These are phyloP conservation scores for Montipora cactus DNA, from an alignment of 64 coral and sea anemone genomes.

Conservation along the genomic window DNA sequence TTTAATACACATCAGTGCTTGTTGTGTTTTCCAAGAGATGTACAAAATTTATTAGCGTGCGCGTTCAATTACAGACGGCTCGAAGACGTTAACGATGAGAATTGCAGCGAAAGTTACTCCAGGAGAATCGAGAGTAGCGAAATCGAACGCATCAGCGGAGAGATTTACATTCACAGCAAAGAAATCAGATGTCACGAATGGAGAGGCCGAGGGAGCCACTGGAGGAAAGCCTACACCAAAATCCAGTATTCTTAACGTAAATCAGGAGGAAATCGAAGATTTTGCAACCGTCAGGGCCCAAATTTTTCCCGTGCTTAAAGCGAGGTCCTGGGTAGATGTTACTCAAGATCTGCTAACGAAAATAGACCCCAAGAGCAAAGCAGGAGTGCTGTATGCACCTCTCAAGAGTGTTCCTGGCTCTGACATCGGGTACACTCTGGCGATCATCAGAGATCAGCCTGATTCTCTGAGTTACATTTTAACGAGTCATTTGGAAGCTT, in stretches of 20 bases:
- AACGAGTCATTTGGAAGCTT: conserved; percentile 77
- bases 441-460: conserved; percentile 50
- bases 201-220: conserved; percentile 8
- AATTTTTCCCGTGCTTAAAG: conserved; percentile 84
- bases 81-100: background rate
- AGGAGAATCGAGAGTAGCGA: background rate
- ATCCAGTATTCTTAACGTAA: conserved; percentile 75
- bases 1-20: conserved; percentile 1
- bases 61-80: background rate
- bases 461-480: conserved; percentile 74
- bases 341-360: conserved; percentile 75
- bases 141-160: background rate
- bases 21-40: conserved; percentile 30
- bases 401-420: conserved; percentile 67
- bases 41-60: background rate
- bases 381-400: conserved; percentile 76
- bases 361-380: conserved; percentile 58
- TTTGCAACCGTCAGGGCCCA: conserved; percentile 68
- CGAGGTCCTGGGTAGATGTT: conserved; percentile 70
- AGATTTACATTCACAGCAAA: conserved; percentile 14
- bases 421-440: conserved; percentile 76
- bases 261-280: conserved; percentile 69
- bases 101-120: conserved; percentile 18
- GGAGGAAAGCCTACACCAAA: conserved; percentile 42
- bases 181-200: conserved; percentile 26